These are phyloP conservation scores for Rutpela maculata DNA, from an alignment of 2,888 invertebrate species.

Conservation along the genomic window DNA sequence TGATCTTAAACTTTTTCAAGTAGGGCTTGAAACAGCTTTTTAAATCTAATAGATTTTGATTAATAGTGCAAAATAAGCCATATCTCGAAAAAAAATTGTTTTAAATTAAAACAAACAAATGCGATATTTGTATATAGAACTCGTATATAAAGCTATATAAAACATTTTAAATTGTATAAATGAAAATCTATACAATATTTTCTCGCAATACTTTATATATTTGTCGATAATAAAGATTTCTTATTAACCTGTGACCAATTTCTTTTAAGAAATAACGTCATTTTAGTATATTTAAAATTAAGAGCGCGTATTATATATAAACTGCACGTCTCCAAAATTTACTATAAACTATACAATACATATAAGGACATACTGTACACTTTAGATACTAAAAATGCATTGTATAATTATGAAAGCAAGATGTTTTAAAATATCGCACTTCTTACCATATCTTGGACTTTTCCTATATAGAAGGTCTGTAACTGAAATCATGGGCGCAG, in stretches of 20 bases:
- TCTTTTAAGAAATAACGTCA: conserved; percentile 57
- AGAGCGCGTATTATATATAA: conserved; percentile 32
- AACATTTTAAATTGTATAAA: conserved; percentile 55
- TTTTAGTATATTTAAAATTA: conserved; percentile 37
- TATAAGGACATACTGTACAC: conserved; percentile 30
- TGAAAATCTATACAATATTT: conserved; percentile 55
- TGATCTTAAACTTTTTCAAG: conserved; percentile 50
- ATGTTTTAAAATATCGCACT: not conserved
- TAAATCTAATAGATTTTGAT: conserved; percentile 56
- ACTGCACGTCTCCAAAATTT: conserved; percentile 42
- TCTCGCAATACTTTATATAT: conserved; percentile 57
- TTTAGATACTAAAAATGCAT: conserved; percentile 20
- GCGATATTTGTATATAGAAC: conserved; percentile 57
- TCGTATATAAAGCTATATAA: conserved; percentile 48
- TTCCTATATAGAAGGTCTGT: not conserved
- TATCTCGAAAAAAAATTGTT: conserved; percentile 59
- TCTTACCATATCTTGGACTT: not conserved
- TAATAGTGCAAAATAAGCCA: conserved; percentile 61
- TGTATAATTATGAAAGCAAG: not conserved
- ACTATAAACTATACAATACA: conserved; percentile 43
- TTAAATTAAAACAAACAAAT: conserved; percentile 64
- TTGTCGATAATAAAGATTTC: conserved; percentile 50
- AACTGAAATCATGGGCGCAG: too few relatives aligned
- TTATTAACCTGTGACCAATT: conserved; percentile 55
- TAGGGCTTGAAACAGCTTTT: conserved; percentile 58